These are phyloP conservation scores for Gandaritis pyraliata DNA, from an alignment of 2,888 invertebrate species.

Conservation along the genomic window DNA sequence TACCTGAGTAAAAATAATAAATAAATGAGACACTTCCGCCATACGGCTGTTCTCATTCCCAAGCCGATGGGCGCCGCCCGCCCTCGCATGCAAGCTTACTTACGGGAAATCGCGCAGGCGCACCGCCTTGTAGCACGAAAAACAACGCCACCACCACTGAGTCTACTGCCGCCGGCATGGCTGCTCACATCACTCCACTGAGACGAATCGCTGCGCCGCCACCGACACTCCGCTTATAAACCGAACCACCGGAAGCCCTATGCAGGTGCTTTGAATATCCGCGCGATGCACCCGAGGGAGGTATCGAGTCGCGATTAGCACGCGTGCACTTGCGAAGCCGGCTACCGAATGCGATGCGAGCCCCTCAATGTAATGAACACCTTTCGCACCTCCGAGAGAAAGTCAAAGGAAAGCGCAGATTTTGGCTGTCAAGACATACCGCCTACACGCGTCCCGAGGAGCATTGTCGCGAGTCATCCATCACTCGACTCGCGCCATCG, in stretches of 20 bases:
- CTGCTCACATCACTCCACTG: slow-evolving; percentile 66
- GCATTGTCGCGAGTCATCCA: slow-evolving; percentile 78
- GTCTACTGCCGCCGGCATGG: slow-evolving; percentile 62
- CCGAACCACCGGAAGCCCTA: slow-evolving; percentile 59
- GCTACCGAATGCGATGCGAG: slow-evolving; percentile 81
- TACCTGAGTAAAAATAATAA: neutral
- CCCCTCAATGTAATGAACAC: slow-evolving; percentile 77
- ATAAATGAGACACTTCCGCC: neutral
- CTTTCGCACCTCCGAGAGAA: slow-evolving; percentile 84
- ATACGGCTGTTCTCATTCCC: neutral
- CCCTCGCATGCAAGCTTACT: slow-evolving; percentile 66
- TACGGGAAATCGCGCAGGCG: slow-evolving; percentile 81
- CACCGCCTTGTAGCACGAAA: slow-evolving; percentile 70
- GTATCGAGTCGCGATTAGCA: slow-evolving; percentile 64
- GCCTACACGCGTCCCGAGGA: slow-evolving; percentile 81
- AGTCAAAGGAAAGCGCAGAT: slow-evolving; percentile 84
- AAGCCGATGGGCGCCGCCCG: slow-evolving; percentile 61
- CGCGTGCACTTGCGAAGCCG: slow-evolving; percentile 80
- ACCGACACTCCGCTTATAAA: slow-evolving; percentile 67
- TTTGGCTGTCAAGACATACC: slow-evolving; percentile 77
- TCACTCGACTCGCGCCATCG: slow-evolving; percentile 59
- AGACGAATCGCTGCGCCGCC: slow-evolving; percentile 51
- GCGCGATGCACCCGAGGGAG: slow-evolving; percentile 64
- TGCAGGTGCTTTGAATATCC: slow-evolving; percentile 83
- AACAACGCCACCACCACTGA: slow-evolving; percentile 66